phyloP scores from a whole-genome alignment of 2,888 invertebrate genomes.

The Achlya flavicornis region DNA sequence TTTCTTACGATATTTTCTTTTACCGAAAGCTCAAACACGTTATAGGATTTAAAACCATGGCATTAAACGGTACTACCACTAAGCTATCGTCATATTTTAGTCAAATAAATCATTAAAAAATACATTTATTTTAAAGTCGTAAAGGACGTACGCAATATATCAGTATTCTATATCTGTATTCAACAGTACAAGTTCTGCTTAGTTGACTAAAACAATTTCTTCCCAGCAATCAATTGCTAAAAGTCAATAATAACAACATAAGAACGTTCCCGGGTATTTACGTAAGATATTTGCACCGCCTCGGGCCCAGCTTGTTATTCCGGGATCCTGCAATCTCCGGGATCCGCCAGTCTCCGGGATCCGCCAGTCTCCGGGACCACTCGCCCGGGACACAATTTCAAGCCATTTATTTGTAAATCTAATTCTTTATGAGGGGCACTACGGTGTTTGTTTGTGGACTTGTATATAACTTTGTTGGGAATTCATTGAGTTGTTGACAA shows the following conservation, averaged over 20 bases:
- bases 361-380: not conserved
- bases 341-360: not conserved
- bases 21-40: no score
- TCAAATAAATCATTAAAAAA: no score
- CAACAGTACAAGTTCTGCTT: no score
- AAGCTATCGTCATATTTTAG: no score
- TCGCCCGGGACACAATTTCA: constrained; percentile 8
- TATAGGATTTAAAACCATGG: no score
- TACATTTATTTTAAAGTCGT: no score
- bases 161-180: no score
- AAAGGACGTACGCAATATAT: no score
- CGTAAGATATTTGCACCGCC: constrained; percentile 6
- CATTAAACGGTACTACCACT: no score
- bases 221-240: not conserved
- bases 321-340: constrained; percentile 2
- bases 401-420: constrained; percentile 5
- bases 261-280: not conserved
- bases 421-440: not conserved
- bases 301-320: not conserved
- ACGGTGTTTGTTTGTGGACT: not conserved
- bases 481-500: not conserved
- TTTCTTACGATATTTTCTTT: no score
- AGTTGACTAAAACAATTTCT: not conserved
- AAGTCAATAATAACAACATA: not conserved
- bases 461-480: not conserved